Conservation (phyloP, 2,797 vertebrate genomes). For the Phrynocephalus guinanensis region DNA sequence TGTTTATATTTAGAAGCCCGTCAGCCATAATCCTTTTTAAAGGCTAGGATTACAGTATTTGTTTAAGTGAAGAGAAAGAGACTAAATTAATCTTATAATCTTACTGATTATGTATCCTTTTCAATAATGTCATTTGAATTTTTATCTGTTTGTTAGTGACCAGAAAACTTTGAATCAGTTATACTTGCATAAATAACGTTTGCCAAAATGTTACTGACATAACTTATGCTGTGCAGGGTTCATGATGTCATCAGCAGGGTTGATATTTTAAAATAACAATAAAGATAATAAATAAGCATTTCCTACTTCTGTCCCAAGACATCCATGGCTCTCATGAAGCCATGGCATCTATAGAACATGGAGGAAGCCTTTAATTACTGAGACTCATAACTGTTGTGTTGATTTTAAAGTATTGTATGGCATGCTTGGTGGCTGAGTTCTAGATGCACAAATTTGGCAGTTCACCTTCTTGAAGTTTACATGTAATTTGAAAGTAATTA, state of each 20-base stretch:
- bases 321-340: no score
- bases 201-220: not conserved
- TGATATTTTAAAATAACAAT: not conserved
- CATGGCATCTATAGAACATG: no score
- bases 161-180: no score
- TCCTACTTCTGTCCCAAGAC: not conserved
- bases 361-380: no score
- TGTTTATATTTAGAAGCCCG: not conserved
- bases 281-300: not conserved
- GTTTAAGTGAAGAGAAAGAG: not conserved
- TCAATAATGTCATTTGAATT: not conserved
- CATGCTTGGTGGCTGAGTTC: not conserved
- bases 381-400: not conserved
- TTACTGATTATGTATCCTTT: not conserved
- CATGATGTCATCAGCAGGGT: no score
- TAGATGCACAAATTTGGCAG: not conserved
- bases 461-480: not conserved
- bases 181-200: not conserved
- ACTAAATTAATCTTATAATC: not conserved
- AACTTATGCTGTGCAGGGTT: not conserved
- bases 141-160: not conserved
- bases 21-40: not conserved
- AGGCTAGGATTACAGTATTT: not conserved
- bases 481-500: conserved; percentile 15
- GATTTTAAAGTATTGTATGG: no score